Evolutionary conservation across 2,113 vertebrate genomes (phyloP), one percentile per base, ranked within the genome.

Genomic region (Corythaixoides concolor): DNA sequence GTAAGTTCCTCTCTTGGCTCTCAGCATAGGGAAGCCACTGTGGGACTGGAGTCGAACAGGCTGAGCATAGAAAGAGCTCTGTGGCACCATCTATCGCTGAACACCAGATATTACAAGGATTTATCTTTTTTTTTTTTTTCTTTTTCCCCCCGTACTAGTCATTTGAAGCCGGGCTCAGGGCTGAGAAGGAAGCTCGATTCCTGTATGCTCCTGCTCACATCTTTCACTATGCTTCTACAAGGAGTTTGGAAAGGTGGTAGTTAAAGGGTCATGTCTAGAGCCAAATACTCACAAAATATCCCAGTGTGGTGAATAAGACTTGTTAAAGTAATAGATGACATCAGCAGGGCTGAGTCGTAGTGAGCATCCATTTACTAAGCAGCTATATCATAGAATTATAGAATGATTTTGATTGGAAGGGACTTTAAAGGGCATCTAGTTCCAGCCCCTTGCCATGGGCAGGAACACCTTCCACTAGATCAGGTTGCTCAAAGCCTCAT

Each of bases 121-220:
- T 47, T 58, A 22, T 3, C 30, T 16, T 20, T 16, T 5, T 64
- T 59, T 80, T 52, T 33, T 6, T n/a, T n/a, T n/a, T n/a, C n/a
- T n/a, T n/a, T n/a, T n/a, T n/a, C n/a, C n/a, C n/a, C n/a, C 14
- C 41, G 60, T 60, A 45, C 1, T 2, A 11, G 6, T 70, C 4
- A 5, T 69, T 74, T 83, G 60, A 89, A 86, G 47, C 19, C 9
- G 55, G 55, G 11, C 10, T 76, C 4, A 35, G 1, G 14, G 6
- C 60, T 78, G 64, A 53, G 37, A 64, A 53, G 21, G 53, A 86
- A 64, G 4, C 17, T 73, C 33, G 43, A 15, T 18, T 67, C 15
- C 16, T 16, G 2, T 28, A 30, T 9, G 22, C 16, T 72, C 74
- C 28, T 47, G 11, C 70, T 90, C 19, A 23, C 2, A 4, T 86